Evolutionary conservation across 2,113 vertebrate species (phyloP), one percentile per base, ranked within the genome.

Genomic region (Cololabis saira): DNA sequence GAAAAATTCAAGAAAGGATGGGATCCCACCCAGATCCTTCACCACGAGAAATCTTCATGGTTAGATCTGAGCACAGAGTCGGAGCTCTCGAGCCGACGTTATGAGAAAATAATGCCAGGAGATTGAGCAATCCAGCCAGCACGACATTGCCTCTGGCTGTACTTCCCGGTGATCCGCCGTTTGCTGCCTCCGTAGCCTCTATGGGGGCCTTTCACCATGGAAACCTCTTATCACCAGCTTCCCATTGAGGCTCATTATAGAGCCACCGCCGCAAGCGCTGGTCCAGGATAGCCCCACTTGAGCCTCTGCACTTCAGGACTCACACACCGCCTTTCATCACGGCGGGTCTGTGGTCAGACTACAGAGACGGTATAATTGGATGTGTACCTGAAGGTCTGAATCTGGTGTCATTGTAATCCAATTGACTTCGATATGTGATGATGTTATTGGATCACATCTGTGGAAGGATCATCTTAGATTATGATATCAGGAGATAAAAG

Each of bases 121-220:
- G 75, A 87, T 83, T 84, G 83, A 90, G 75, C 73, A 75, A 72
- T 80, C 71, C 78, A 64, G 78, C 4, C 54, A 84, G 82, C 69
- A 42, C 82, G 84, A 82, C 74, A 71, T 45, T 15, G 90, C 87
- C 89, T 86, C 67, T 18, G 82, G 90, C 85, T 80, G 64, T 67
- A 75, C 80, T 83, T 82, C 72, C 83, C 85, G 85, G 89, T 92
- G 89, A 87, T 70, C 80, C 74, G 60, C 56, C 64, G 21, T 47
- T 81, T 41, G n/a, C 68, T 47, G 63, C 61, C 56, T 37, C 58
- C 66, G 33, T 73, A 80, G 67, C 77, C 87, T 86, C 83, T 44
- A 70, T 37, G 10, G 44, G 83, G 61, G 44, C 67, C 43, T 56
- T 83, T 84, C 63, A 49, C 71, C 66, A 59, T 74, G 75, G 83